phyloP scores from a whole-genome alignment of 2,888 invertebrate genomes.

The Ormyrus nitidulus region DNA sequence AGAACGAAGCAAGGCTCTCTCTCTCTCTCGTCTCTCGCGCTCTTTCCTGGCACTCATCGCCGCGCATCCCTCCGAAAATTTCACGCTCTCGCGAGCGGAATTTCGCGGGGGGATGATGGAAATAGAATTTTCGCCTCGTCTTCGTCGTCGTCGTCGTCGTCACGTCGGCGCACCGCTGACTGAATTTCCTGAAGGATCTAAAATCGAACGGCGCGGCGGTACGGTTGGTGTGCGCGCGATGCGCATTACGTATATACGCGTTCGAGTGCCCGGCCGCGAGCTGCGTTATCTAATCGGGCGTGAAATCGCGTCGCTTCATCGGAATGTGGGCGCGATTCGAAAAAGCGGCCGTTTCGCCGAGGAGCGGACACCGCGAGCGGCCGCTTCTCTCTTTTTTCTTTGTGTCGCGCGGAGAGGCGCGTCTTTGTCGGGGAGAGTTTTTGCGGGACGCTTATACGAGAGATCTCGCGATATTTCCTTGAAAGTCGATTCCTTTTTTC shows the following conservation, averaged over 20 bases:
- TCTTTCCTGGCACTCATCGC: background rate
- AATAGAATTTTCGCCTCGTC: conserved; percentile 30
- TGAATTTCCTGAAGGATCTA: too few relatives aligned
- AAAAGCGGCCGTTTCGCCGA: background rate
- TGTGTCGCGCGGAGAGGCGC: background rate
- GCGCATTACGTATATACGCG: background rate
- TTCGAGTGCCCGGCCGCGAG: conserved; percentile 2
- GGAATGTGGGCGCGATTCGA: conserved; percentile 59
- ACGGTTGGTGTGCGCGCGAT: background rate
- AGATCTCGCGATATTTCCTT: too few relatives aligned
- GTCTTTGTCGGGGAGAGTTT: background rate
- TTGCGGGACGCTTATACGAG: too few relatives aligned
- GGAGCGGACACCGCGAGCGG: background rate
- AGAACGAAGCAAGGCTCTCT: too few relatives aligned
- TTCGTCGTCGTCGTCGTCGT: background rate
- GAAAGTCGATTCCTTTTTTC: too few relatives aligned
- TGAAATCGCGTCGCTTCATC: conserved; percentile 60
- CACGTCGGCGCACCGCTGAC: too few relatives aligned
- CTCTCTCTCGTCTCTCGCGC: background rate
- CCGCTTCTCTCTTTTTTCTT: conserved; percentile 7
- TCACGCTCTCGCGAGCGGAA: conserved; percentile 34
- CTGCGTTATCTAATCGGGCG: conserved; percentile 63
- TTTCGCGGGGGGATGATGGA: conserved; percentile 40
- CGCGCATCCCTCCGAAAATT: too few relatives aligned
- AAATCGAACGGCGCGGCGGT: too few relatives aligned